Conservation (phyloP, 2,888 invertebrate genomes). For the Acrobeloides nanus region DNA sequence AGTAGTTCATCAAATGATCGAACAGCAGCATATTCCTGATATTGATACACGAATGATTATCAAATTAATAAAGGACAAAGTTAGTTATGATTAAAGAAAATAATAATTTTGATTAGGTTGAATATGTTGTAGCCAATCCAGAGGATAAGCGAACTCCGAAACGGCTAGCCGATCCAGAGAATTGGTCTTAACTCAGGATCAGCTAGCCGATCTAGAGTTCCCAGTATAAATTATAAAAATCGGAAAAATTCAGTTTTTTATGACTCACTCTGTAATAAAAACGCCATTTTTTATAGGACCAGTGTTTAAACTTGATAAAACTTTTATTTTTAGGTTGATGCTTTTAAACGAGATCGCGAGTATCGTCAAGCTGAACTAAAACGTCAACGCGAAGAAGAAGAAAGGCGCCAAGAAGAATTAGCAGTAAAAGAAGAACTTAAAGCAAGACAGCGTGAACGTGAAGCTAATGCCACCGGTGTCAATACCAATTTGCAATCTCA, state of each 20-base stretch:
- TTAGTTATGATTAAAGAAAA: conserved; percentile 66
- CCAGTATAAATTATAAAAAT: no score
- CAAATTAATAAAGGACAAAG: conserved; percentile 81
- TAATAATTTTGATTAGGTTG: conserved; percentile 27
- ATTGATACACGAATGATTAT: conserved; percentile 86
- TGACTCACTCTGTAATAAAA: no score
- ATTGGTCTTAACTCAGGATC: no score
- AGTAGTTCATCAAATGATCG: conserved; percentile 70
- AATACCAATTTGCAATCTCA: conserved; percentile 31
- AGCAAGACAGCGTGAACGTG: conserved; percentile 33
- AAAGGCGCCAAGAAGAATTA: conserved; percentile 37
- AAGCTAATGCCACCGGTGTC: conserved; percentile 17
- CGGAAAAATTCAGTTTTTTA: no score
- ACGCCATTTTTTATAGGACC: no score
- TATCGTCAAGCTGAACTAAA: conserved; percentile 40
- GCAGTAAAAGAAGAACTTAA: conserved; percentile 43
- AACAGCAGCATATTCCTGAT: conserved; percentile 67
- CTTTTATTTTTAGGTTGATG: conserved; percentile 31
- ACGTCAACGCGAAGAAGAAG: conserved; percentile 44
- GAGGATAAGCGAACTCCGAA: no score
- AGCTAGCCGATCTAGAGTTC: no score
- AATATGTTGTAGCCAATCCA: conserved; percentile 11
- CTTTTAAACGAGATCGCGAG: conserved; percentile 49
- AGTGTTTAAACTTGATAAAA: not conserved
- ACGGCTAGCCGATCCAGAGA: no score